Percentiles rank a stretch among this genome's conserved stretches.
Evolutionary conservation across 2,113 vertebrate genomes (phyloP).

Genomic region (Dryoscopus gambensis): DNA sequence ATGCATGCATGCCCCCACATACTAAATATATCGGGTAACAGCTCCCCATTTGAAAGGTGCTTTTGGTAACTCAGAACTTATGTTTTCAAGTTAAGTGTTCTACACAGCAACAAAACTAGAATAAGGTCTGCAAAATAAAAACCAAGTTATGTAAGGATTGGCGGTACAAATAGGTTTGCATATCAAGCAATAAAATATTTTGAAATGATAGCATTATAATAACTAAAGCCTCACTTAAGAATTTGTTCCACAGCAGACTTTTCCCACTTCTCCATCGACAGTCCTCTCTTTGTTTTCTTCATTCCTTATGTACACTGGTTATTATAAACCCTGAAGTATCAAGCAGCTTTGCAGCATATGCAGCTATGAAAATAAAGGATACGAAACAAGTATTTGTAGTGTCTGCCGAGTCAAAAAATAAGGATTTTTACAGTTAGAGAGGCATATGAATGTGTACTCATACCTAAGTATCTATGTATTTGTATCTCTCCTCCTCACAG

Average conservation of each 20-base stretch:
- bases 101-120: not conserved
- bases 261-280: not conserved
- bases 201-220: not conserved
- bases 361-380: not conserved
- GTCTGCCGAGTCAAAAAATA: not conserved
- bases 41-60: not conserved
- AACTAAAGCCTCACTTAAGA: not conserved
- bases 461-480: not conserved
- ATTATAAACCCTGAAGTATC: not conserved
- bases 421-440: not conserved
- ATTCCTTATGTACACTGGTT: not conserved
- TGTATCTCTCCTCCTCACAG: not conserved
- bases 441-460: no score
- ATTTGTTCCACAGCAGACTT: not conserved
- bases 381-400: not conserved
- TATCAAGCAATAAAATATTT: not conserved
- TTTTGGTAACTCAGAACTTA: not conserved
- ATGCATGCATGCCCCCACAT: not conserved
- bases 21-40: not conserved
- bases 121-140: not conserved
- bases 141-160: not conserved
- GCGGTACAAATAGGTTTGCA: fast-evolving
- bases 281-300: not conserved
- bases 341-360: not conserved
- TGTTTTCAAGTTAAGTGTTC: not conserved